These are phyloP conservation scores for Artemia sinica DNA, from an alignment of 2,888 invertebrate genomes.

Conservation along the genomic window DNA sequence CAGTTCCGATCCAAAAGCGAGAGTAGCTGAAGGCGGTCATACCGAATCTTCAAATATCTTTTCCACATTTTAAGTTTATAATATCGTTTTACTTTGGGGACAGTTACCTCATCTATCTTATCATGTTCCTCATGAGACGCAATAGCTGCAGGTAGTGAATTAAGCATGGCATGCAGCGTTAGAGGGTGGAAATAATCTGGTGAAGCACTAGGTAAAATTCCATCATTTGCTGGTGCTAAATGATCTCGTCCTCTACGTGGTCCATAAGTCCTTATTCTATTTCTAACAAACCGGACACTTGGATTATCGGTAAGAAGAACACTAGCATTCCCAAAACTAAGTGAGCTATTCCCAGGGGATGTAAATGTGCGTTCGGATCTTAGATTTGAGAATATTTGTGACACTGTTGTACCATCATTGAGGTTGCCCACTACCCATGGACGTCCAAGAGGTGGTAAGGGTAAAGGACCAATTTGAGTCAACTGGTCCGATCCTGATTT, in stretches of 20 bases:
- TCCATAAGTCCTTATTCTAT: neutral
- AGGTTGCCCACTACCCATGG: conserved; percentile 11
- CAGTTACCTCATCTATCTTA: neutral
- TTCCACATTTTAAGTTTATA: conserved; percentile 58
- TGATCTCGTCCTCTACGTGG: conserved; percentile 1
- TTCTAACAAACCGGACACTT: neutral
- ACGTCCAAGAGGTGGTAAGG: conserved; percentile 14
- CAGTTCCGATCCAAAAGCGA: conserved; percentile 83
- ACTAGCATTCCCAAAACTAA: neutral
- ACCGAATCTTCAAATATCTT: conserved; percentile 52
- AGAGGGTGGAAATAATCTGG: conserved; percentile 3
- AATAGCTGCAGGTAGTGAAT: neutral
- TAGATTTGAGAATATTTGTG: neutral
- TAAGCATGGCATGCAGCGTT: conserved; percentile 7
- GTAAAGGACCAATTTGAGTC: conserved; percentile 17
- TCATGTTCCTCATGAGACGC: neutral
- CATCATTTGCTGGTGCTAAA: neutral
- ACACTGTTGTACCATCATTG: neutral
- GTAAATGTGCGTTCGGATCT: conserved; percentile 2
- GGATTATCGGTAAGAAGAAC: neutral
- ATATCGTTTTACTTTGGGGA: conserved; percentile 36
- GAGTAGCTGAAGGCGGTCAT: conserved; percentile 78
- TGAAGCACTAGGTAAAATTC: conserved; percentile 7
- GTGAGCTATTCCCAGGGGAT: neutral
- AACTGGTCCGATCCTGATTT: conserved; percentile 14